A percentile compares a stretch with the other conserved stretches of the same genome.
Evolutionary conservation across 2,888 invertebrate species (phyloP).

Genomic region (Eupithecia centaureata): DNA sequence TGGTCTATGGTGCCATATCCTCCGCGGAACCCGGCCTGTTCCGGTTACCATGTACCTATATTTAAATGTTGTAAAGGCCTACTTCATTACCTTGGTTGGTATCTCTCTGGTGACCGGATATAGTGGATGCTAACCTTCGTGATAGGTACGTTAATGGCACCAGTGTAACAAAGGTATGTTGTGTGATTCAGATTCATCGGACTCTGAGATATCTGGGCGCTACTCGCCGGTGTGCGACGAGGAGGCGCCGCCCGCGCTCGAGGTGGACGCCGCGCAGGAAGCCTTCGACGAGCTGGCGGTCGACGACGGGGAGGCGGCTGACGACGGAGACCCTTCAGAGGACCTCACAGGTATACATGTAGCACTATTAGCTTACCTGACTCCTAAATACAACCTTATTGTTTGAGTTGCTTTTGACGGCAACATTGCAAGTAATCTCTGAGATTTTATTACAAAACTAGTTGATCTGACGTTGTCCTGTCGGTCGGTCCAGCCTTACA

Average conservation of each 20-base stretch:
- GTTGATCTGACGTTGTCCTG: too few species aligned
- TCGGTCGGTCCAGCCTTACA: too few species aligned
- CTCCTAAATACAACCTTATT: too few species aligned
- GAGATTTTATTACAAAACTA: too few species aligned
- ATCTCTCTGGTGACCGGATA: neutral
- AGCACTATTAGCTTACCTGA: too few species aligned
- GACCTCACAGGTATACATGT: slow-evolving; percentile 44
- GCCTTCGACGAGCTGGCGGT: slow-evolving; percentile 75
- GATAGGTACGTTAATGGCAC: neutral
- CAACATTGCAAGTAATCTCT: too few species aligned
- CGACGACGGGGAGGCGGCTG: slow-evolving; percentile 57
- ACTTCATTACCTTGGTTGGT: too few species aligned
- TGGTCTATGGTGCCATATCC: too few species aligned
- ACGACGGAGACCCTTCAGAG: slow-evolving; percentile 57
- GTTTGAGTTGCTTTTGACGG: too few species aligned
- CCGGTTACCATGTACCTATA: too few species aligned
- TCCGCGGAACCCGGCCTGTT: too few species aligned
- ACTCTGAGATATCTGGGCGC: slow-evolving; percentile 83
- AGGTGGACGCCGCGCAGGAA: slow-evolving; percentile 65
- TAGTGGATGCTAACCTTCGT: neutral
- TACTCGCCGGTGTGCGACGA: slow-evolving; percentile 88
- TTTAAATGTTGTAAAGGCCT: too few species aligned
- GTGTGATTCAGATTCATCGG: slow-evolving; percentile 73
- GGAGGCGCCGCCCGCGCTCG: slow-evolving; percentile 54
- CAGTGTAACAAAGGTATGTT: neutral